Percentiles rank a stretch among this genome's conserved stretches.
Conservation (phyloP, 2,113 vertebrate genomes). For the Myiopsitta monachus region DNA sequence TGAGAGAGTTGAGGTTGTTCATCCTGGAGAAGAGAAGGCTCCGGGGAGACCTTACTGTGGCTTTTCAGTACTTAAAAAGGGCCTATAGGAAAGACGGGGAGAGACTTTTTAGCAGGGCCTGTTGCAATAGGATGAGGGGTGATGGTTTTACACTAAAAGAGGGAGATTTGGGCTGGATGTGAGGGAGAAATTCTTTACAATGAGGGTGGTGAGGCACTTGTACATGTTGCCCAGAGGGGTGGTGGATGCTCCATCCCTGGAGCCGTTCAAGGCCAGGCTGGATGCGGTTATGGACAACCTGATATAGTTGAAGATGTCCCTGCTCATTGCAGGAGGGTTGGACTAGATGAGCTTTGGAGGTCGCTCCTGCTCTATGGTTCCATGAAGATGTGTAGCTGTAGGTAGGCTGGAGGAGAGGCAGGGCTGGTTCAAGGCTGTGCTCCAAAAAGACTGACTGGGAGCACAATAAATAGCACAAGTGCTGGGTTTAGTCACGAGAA, state of each 20-base stretch:
- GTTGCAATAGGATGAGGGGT: neutral
- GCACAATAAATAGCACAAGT: neutral
- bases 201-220: neutral
- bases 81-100: neutral
- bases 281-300: neutral
- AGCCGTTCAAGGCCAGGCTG: neutral
- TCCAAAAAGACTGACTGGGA: neutral
- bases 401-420: neutral
- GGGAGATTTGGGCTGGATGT: neutral
- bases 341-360: neutral
- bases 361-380: neutral
- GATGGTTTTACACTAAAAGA: neutral
- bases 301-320: neutral
- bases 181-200: neutral
- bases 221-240: neutral
- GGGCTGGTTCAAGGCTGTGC: neutral
- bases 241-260: neutral
- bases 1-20: neutral
- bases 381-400: rapidly evolving
- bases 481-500: neutral
- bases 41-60: neutral
- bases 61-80: neutral
- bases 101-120: neutral
- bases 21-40: neutral
- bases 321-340: neutral